Evolutionary conservation across 1,140 invertebrate species (phyloP).

Genomic region (Manduca sexta): DNA sequence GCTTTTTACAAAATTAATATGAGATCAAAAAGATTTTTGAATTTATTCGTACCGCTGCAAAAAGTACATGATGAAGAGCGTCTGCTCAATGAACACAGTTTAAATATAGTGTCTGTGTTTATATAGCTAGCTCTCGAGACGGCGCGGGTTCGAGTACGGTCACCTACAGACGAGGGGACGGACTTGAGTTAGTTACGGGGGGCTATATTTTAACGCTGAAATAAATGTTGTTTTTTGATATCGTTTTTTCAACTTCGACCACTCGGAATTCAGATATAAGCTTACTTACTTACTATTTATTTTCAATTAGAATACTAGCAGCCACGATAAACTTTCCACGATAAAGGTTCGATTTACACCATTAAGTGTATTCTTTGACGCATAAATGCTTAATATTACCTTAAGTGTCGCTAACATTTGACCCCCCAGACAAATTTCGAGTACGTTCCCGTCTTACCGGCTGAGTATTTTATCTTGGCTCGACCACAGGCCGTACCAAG

Average conservation of each 20-base stretch:
- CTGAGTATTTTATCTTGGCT: not conserved
- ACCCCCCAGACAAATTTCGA: not conserved
- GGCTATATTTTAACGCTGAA: no score
- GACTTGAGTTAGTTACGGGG: not conserved
- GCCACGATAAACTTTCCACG: no score
- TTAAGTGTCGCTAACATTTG: not conserved
- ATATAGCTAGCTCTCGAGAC: slow-evolving; percentile 18
- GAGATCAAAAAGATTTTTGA: slow-evolving; percentile 3
- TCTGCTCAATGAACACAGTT: slow-evolving; percentile 17
- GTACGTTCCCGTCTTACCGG: not conserved
- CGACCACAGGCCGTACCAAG: slow-evolving; percentile 7
- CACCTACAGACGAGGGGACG: slow-evolving; percentile 6
- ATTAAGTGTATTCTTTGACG: no score
- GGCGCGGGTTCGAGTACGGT: slow-evolving; percentile 22
- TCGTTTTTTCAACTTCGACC: no score
- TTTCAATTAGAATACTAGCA: no score
- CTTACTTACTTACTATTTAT: no score
- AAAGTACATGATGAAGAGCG: not conserved
- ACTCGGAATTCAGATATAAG: no score
- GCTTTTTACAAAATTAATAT: not conserved
- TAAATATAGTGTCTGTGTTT: slow-evolving; percentile 25
- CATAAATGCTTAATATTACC: no score
- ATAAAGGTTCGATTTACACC: no score
- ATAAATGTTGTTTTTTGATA: no score
- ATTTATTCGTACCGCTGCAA: not conserved